These are phyloP conservation scores for Buphagus erythrorhynchus DNA, from an alignment of 2,797 vertebrate species.

Conservation along the genomic window DNA sequence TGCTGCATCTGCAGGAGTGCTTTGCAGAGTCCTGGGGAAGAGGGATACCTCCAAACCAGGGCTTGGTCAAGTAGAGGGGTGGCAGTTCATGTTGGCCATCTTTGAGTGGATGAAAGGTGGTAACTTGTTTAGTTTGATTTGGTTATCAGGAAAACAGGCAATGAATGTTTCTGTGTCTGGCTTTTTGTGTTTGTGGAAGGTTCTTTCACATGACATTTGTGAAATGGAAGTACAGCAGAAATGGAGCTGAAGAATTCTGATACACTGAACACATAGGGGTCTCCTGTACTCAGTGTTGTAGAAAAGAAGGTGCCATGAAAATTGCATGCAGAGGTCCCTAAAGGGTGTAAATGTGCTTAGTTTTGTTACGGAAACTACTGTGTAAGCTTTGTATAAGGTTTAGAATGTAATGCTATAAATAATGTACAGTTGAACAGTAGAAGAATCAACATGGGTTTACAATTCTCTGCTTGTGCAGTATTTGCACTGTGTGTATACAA, in stretches of 20 bases:
- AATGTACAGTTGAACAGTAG: not conserved
- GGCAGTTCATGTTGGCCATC: not conserved
- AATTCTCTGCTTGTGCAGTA: not conserved
- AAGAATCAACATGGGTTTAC: not conserved
- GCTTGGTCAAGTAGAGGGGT: not conserved
- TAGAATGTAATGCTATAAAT: not conserved
- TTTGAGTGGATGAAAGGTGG: not conserved
- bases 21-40: not conserved
- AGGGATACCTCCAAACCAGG: not conserved
- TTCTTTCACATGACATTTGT: not conserved
- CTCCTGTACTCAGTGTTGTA: not conserved
- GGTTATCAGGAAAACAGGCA: not conserved
- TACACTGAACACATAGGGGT: not conserved
- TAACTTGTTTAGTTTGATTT: not conserved
- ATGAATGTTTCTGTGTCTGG: not conserved
- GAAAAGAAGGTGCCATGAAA: not conserved
- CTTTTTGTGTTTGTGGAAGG: not conserved
- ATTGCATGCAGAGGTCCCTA: not conserved
- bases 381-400: not conserved
- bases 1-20: not conserved
- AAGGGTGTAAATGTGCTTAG: not conserved
- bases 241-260: not conserved
- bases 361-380: not conserved
- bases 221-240: not conserved
- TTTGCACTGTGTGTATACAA: not conserved